Percentiles rank a stretch among this genome's conserved stretches.
These are phyloP conservation scores for Bradypodion pumilum DNA, from an alignment of 2,797 vertebrate species.

Conservation along the genomic window DNA sequence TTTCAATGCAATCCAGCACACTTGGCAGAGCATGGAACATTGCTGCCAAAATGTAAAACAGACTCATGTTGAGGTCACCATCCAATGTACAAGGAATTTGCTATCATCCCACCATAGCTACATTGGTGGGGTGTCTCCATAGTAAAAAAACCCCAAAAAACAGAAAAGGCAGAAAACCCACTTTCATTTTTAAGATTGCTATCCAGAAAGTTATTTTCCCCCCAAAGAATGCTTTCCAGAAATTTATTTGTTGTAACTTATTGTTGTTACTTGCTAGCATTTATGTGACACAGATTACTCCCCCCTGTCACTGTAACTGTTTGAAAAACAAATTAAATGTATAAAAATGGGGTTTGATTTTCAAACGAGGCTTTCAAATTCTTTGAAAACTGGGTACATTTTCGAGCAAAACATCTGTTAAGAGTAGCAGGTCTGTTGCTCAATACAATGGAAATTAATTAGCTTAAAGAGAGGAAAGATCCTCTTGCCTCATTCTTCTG, in stretches of 20 bases:
- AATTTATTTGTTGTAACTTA: slow-evolving; percentile 37
- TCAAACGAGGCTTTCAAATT: slow-evolving; percentile 13
- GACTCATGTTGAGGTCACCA: slow-evolving; percentile 56
- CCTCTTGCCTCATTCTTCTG: background rate
- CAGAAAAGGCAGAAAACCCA: background rate
- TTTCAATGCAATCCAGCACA: slow-evolving; percentile 62
- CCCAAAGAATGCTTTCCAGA: slow-evolving; percentile 28
- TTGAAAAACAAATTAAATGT: slow-evolving; percentile 13
- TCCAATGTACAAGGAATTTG: slow-evolving; percentile 64
- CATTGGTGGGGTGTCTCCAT: background rate
- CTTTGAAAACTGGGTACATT: slow-evolving; percentile 1
- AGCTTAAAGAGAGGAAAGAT: background rate
- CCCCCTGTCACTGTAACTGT: slow-evolving; percentile 33
- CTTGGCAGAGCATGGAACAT: slow-evolving; percentile 49
- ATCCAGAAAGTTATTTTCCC: slow-evolving; percentile 42
- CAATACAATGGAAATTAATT: background rate
- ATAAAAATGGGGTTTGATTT: slow-evolving; percentile 32
- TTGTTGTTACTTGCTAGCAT: slow-evolving; percentile 18
- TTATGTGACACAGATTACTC: slow-evolving; percentile 17
- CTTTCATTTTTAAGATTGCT: slow-evolving; percentile 37
- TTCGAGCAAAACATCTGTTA: background rate
- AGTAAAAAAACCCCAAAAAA: slow-evolving; percentile 1
- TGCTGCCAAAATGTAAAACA: slow-evolving; percentile 64
- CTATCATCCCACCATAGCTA: slow-evolving; percentile 53
- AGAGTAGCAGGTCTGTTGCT: slow-evolving; percentile 8